Base-by-base conservation (phyloP, 2,888 invertebrate genomes). In the Megalurothrips usitatus region DNA sequence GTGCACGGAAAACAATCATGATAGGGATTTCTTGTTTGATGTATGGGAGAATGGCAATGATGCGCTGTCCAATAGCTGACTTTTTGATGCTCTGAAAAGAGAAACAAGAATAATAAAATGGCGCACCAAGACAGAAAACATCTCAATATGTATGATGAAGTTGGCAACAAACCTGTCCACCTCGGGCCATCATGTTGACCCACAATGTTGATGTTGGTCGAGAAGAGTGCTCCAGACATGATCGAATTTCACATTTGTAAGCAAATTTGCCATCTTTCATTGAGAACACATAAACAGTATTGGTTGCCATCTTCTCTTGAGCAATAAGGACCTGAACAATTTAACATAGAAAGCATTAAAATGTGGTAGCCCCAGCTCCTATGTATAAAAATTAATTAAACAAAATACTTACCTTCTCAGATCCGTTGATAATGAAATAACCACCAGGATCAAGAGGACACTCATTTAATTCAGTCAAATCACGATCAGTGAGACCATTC, bases 231-330 rank as follows among this genome's bases (percentile, higher is more conserved):
- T 97, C 97, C 82, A 97, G 87, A 86, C 96, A 96, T 0, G 99
- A 99, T 78, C 99, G 90, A 84, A 99, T 98, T 90, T 99, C 99
- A 82, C 98, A 95, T 90, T 99, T 99, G 87, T 94, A 99, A 0
- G 99, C 98, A 89, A 96, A 99, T 88, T 99, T 99, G 43, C 98
- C 97, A 88, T 99, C 99, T 89, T 99, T 99, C 96, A 99, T 98
- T 85, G 96, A 95, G 86, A 99, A 99, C 19, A 99, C 99, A 88
- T 99, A 99, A 0, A 99, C 99, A 79, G 99, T 99, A 87, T 99
- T 99, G 11, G 99, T 99, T 10, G 99, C 99, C 99, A 99, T 99
- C 89, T 99, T 99, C 87, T 99, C 99, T 88, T 99, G 99, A 0
- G 99, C 99, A 87, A 99, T 99, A 52, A 99, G 89, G 4, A 99